Evolutionary conservation across 2,888 invertebrate genomes (phyloP), one percentile per base, ranked within the genome.

Genomic region (Eupeodes luniger): DNA sequence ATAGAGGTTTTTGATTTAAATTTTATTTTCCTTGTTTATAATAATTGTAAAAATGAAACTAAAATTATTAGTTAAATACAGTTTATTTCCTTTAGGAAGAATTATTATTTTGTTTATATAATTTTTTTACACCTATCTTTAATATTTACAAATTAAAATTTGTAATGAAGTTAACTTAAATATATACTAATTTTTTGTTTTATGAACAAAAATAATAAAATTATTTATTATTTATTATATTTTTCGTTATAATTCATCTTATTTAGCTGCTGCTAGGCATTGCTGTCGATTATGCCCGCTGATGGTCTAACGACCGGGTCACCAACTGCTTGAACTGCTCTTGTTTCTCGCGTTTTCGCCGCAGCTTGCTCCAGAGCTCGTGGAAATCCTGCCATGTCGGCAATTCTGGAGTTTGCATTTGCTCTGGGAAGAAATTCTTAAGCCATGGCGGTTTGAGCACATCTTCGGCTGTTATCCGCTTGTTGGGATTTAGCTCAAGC

Each of bases 381-480:
- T 99, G 99, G 93, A 99, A 99, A 94, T 99, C 99, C 94, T 99
- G 99, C 96, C 98, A 98, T 47, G 97, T 97, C 0, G 99, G 99
- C 90, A 99, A 94, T 93, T 96, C 96, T 0, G 97, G 97, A 1
- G 96, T 96, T 70, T 96, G 95, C 96, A 98, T 97, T 94, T 97
- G 96, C 92, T 97, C 97, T 14, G 98, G 98, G 92, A 97, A 96
- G 67, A 99, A 96, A 93, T 97, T 96, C 94, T 96, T 97, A n/a
- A n/a, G n/a, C n/a, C n/a, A n/a, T n/a, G n/a, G n/a, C n/a, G n/a
- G n/a, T n/a, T n/a, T n/a, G n/a, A n/a, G n/a, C n/a, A n/a, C n/a
- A n/a, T n/a, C n/a, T n/a, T n/a, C n/a, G n/a, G n/a, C n/a, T n/a
- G n/a, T n/a, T n/a, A n/a, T n/a, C n/a, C n/a, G n/a, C n/a, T n/a